Evolutionary conservation across 2,797 vertebrate species (phyloP).

Genomic region (Falco naumanni): DNA sequence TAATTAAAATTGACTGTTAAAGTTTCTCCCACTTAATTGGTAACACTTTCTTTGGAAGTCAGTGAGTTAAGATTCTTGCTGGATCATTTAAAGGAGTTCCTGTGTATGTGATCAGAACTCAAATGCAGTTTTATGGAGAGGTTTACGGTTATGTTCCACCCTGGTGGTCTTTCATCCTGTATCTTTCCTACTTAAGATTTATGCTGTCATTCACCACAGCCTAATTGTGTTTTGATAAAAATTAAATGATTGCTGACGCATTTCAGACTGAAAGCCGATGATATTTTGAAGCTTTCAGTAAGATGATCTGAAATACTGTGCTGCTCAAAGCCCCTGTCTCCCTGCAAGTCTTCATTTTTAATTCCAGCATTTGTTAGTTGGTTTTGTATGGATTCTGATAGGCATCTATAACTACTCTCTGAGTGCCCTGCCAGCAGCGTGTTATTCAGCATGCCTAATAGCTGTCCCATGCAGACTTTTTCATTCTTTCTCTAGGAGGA

Average conservation of each 20-base stretch:
- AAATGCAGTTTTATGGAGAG: constrained; percentile 82
- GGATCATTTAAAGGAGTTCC: constrained; percentile 80
- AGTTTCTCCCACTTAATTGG: constrained; percentile 81
- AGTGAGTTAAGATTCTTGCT: constrained; percentile 75
- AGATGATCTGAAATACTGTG: constrained; percentile 73
- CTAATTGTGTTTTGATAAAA: constrained; percentile 85
- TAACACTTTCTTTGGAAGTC: constrained; percentile 83
- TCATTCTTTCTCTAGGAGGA: neutral
- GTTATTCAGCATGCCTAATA: neutral
- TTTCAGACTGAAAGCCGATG: constrained; percentile 75
- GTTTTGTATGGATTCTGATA: neutral
- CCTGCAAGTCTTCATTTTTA: constrained; percentile 37
- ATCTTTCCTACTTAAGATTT: constrained; percentile 83
- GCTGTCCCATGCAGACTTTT: neutral
- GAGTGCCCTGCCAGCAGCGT: neutral
- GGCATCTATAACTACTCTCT: neutral
- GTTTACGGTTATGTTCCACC: constrained; percentile 81
- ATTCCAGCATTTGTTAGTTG: constrained; percentile 11
- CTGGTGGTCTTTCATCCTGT: constrained; percentile 81
- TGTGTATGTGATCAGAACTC: constrained; percentile 81
- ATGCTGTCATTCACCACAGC: constrained; percentile 83
- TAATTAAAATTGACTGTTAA: constrained; percentile 84
- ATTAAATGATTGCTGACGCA: constrained; percentile 78
- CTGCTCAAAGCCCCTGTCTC: constrained; percentile 58
- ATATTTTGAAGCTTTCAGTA: constrained; percentile 78